These are phyloP conservation scores for Xestia xanthographa DNA, from an alignment of 2,888 invertebrate genomes.

Conservation along the genomic window DNA sequence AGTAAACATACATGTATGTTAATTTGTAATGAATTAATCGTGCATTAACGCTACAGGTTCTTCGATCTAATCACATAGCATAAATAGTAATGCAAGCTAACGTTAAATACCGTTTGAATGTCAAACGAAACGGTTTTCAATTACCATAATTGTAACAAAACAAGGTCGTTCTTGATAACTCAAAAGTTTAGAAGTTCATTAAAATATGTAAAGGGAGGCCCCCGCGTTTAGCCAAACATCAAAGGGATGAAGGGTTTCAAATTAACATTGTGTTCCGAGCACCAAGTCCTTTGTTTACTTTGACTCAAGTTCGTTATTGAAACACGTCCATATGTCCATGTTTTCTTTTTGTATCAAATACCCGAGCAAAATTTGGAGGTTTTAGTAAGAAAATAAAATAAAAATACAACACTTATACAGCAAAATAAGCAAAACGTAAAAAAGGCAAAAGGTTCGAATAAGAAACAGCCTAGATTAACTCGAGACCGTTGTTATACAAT, in stretches of 20 bases:
- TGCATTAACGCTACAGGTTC: conserved; percentile 35
- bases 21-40: conserved; percentile 42
- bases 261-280: conserved; percentile 52
- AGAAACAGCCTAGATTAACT: conserved; percentile 28
- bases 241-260: conserved; percentile 46
- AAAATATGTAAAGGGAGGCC: conserved; percentile 45
- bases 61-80: conserved; percentile 46
- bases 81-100: conserved; percentile 42
- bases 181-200: conserved; percentile 58
- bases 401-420: neutral
- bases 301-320: conserved; percentile 42
- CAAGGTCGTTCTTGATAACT: conserved; percentile 48
- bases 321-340: conserved; percentile 41
- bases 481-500: conserved; percentile 42
- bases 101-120: conserved; percentile 42
- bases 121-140: conserved; percentile 50
- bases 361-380: conserved; percentile 20
- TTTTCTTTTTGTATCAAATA: conserved; percentile 44
- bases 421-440: conserved; percentile 35
- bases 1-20: conserved; percentile 29
- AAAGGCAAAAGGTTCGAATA: conserved; percentile 19
- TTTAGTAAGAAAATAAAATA: conserved; percentile 21
- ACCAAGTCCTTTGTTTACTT: conserved; percentile 57
- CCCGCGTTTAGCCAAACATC: conserved; percentile 50
- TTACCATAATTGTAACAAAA: conserved; percentile 49